Conservation (phyloP, 2,888 invertebrate genomes). For the Ctena decussata region DNA sequence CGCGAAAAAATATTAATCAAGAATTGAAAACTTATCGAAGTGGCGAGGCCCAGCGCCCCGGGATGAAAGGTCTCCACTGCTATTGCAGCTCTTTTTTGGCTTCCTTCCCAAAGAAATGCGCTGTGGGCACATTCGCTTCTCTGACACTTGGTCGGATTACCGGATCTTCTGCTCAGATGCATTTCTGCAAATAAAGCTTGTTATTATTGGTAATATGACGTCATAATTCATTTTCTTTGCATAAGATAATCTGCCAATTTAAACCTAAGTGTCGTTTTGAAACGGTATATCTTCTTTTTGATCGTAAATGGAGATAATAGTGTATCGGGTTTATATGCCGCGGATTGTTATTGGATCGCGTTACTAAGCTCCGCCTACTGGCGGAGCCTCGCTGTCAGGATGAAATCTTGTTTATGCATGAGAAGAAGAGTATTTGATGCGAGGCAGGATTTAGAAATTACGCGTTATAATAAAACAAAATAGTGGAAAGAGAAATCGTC, state of each 20-base stretch:
- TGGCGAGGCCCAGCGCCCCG: background rate
- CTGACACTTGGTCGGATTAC: background rate
- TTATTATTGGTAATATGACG: conserved; percentile 24
- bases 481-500: conserved; percentile 69
- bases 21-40: background rate
- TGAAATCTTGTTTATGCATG: conserved; percentile 61
- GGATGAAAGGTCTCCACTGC: background rate
- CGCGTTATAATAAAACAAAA: conserved; percentile 69
- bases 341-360: conserved; percentile 32
- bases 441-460: conserved; percentile 65
- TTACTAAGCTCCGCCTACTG: conserved; percentile 31
- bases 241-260: conserved; percentile 10
- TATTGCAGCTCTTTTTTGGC: background rate
- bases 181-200: conserved; percentile 21
- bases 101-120: background rate
- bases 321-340: conserved; percentile 51
- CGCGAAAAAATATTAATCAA: background rate
- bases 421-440: conserved; percentile 55
- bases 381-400: conserved; percentile 34
- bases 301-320: background rate
- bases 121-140: background rate
- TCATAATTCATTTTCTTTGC: conserved; percentile 22
- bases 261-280: conserved; percentile 8
- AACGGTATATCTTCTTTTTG: conserved; percentile 1
- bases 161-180: background rate